A percentile compares a stretch with the other conserved stretches of the same genome.
These are phyloP conservation scores for Lamprologus callipterus DNA, from an alignment of 2,113 vertebrate genomes.

Conservation along the genomic window DNA sequence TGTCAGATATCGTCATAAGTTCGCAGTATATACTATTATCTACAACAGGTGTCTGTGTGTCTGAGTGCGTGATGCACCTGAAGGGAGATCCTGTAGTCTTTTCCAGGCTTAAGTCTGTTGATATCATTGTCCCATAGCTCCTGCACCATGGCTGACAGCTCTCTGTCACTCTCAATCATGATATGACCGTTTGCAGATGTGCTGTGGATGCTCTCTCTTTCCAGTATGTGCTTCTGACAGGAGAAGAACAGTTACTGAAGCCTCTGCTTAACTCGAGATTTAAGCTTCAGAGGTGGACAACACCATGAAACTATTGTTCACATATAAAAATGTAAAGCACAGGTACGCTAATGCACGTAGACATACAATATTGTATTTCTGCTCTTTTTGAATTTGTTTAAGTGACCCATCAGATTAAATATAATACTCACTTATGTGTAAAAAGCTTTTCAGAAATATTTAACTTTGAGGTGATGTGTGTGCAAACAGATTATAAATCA, in stretches of 20 bases:
- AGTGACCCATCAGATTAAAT: background rate
- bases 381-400: background rate
- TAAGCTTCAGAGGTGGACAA: background rate
- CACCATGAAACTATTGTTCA: background rate
- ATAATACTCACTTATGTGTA: background rate
- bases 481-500: background rate
- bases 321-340: background rate
- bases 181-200: background rate
- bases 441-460: background rate
- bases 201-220: background rate
- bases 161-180: conserved; percentile 69
- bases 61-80: conserved; percentile 53
- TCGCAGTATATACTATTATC: background rate
- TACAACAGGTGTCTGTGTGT: background rate
- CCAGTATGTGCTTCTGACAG: background rate
- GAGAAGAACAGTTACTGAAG: background rate
- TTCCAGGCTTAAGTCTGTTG: conserved; percentile 71
- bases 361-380: background rate
- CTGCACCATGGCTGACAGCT: conserved; percentile 70
- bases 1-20: background rate
- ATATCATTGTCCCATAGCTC: conserved; percentile 74
- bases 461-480: background rate
- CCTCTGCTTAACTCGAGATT: background rate
- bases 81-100: conserved; percentile 75
- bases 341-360: background rate